Percentiles rank a stretch among this genome's conserved stretches.
Conservation (phyloP, 35 echinoderm and acorn worm species). For the Apostichopus parvimensis region DNA sequence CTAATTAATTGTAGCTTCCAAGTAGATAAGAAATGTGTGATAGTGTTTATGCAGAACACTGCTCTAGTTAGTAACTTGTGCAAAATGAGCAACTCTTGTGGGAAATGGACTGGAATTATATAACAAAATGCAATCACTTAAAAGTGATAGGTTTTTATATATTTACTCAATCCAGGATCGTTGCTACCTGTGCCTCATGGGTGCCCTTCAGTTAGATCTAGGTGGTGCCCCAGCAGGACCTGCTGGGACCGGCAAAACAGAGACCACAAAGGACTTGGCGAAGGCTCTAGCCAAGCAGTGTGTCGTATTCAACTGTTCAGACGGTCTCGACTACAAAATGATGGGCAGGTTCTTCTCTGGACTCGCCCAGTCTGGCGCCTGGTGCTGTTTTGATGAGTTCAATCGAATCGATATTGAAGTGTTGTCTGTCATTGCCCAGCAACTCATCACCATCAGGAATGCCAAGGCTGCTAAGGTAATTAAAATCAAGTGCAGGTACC, state of each 20-base stretch:
- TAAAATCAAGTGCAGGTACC: no score
- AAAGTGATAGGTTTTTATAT: not conserved
- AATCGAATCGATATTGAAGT: conserved; percentile 96
- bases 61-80: no score
- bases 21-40: no score
- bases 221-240: conserved; percentile 97
- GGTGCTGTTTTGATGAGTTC: conserved; percentile 95
- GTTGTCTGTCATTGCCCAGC: conserved; percentile 99
- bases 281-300: conserved; percentile 96
- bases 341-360: conserved; percentile 95
- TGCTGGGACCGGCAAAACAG: conserved; percentile 95
- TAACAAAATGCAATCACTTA: no score
- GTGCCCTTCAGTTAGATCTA: conserved; percentile 91
- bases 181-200: conserved; percentile 98
- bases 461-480: conserved; percentile 93
- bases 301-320: conserved; percentile 99
- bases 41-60: no score
- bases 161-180: conserved; percentile 67
- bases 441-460: conserved; percentile 95
- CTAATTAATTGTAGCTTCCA: not conserved
- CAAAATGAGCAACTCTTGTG: no score
- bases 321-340: conserved; percentile 94
- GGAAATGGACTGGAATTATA: no score
- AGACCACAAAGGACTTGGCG: conserved; percentile 95
- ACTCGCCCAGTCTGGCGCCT: conserved; percentile 90